A percentile compares a stretch with the other conserved stretches of the same genome.
phyloP scores from a whole-genome alignment of 2,797 vertebrate species.

The Karalla daura region DNA sequence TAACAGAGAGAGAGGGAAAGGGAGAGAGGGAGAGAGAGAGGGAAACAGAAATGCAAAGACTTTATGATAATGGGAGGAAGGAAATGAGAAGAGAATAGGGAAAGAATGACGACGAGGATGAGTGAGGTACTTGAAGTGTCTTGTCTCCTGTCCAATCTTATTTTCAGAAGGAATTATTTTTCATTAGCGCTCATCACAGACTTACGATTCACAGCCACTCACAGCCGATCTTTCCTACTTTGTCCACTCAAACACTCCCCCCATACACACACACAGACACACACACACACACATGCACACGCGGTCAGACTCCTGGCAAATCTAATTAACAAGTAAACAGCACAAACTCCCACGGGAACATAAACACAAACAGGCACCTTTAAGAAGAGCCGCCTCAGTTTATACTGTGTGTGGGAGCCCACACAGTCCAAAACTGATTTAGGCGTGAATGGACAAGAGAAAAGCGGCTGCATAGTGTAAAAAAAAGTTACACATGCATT shows the following conservation, averaged over 20 bases:
- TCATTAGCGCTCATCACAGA: conserved; percentile 56
- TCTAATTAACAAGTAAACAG: conserved; percentile 36
- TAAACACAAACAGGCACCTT: conserved; percentile 17
- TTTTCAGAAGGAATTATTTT: conserved; percentile 65
- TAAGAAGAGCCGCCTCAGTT: not conserved
- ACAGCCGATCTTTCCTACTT: conserved; percentile 11
- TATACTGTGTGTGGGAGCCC: conserved; percentile 10
- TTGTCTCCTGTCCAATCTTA: conserved; percentile 54
- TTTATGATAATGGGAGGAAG: conserved; percentile 32
- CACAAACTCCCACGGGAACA: conserved; percentile 7
- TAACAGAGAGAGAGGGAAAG: not conserved
- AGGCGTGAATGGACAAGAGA: conserved; percentile 17
- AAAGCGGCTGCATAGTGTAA: conserved; percentile 3
- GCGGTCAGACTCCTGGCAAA: not conserved
- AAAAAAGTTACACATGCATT: too few species aligned
- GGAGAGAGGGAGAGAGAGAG: not conserved
- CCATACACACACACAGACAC: not conserved
- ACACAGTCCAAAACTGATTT: conserved; percentile 12
- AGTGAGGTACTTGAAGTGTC: conserved; percentile 13
- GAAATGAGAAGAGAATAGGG: conserved; percentile 17
- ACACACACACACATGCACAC: not conserved
- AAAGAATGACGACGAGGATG: conserved; percentile 39
- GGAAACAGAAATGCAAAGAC: conserved; percentile 22
- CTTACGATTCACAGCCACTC: conserved; percentile 30
- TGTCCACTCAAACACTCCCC: conserved; percentile 8